phyloP scores from a whole-genome alignment of 2,888 invertebrate species.

The Drymonia ruficornis region DNA sequence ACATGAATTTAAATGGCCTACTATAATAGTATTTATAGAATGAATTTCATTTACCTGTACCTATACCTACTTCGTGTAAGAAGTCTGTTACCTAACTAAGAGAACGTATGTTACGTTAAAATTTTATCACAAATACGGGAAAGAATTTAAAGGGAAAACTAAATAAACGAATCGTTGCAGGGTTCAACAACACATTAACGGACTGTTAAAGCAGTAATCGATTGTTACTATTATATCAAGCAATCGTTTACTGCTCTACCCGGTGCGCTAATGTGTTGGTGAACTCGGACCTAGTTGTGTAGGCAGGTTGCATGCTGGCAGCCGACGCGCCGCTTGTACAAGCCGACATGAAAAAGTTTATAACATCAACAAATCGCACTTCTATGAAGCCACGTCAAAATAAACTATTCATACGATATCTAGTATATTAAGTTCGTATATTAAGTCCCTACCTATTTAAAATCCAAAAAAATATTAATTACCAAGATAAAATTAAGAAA shows the following conservation, averaged over 20 bases:
- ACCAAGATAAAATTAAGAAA: background rate
- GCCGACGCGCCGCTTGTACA: conserved; percentile 46
- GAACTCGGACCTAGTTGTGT: background rate
- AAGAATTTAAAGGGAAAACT: too few relatives aligned
- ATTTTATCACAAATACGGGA: too few relatives aligned
- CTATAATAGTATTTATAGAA: background rate
- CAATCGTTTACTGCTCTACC: too few relatives aligned
- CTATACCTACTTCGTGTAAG: background rate
- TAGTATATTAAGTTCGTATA: too few relatives aligned
- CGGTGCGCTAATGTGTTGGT: too few relatives aligned
- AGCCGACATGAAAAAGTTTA: conserved; percentile 60
- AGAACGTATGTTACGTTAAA: too few relatives aligned
- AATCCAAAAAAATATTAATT: too few relatives aligned
- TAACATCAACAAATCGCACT: conserved; percentile 56
- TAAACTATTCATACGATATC: conserved; percentile 47
- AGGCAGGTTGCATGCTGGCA: conserved; percentile 28
- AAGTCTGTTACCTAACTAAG: background rate
- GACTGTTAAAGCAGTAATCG: too few relatives aligned
- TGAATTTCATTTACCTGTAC: background rate
- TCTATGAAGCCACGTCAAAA: conserved; percentile 60
- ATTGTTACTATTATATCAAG: too few relatives aligned
- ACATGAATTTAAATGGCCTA: conserved; percentile 13
- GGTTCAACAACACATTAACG: too few relatives aligned
- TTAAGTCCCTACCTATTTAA: too few relatives aligned
- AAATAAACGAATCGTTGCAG: too few relatives aligned